Percentiles rank a stretch among this genome's conserved stretches.
phyloP scores from a whole-genome alignment of 2,888 invertebrate genomes.

The Acanthosepion esculentum region DNA sequence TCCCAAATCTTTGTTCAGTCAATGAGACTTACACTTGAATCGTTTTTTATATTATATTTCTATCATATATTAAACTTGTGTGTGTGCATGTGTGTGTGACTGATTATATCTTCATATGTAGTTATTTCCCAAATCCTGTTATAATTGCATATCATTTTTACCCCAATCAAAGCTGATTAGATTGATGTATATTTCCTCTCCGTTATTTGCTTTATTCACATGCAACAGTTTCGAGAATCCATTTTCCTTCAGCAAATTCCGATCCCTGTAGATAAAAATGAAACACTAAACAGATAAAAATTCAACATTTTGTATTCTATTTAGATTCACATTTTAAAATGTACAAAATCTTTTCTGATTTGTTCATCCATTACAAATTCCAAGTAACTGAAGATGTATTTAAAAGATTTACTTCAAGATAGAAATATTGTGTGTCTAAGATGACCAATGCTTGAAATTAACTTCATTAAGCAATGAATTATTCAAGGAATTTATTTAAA shows the following conservation, averaged over 20 bases:
- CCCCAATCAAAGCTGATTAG: constrained; percentile 74
- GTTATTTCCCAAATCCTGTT: background rate
- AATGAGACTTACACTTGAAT: too few relatives aligned
- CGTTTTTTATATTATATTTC: too few relatives aligned
- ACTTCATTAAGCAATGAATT: too few relatives aligned
- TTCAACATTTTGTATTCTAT: background rate
- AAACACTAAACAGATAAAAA: background rate
- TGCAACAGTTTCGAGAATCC: constrained; percentile 64
- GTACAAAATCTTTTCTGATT: background rate
- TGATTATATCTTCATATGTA: background rate
- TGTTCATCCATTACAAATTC: background rate
- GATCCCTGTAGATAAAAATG: constrained; percentile 60
- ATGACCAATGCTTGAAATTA: too few relatives aligned
- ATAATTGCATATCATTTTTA: constrained; percentile 52
- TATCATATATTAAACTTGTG: too few relatives aligned
- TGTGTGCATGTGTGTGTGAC: too few relatives aligned
- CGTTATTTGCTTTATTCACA: constrained; percentile 61
- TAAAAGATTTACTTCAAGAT: too few relatives aligned
- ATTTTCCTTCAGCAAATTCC: constrained; percentile 59
- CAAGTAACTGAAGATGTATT: background rate
- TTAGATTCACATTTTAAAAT: background rate
- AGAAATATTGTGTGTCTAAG: too few relatives aligned
- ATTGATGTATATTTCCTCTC: constrained; percentile 67
- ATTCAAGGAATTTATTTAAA: too few relatives aligned
- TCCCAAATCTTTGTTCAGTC: too few relatives aligned